Evolutionary conservation across 2,888 invertebrate species (phyloP), one percentile per base, ranked within the genome.

Genomic region (Apodemia zela): DNA sequence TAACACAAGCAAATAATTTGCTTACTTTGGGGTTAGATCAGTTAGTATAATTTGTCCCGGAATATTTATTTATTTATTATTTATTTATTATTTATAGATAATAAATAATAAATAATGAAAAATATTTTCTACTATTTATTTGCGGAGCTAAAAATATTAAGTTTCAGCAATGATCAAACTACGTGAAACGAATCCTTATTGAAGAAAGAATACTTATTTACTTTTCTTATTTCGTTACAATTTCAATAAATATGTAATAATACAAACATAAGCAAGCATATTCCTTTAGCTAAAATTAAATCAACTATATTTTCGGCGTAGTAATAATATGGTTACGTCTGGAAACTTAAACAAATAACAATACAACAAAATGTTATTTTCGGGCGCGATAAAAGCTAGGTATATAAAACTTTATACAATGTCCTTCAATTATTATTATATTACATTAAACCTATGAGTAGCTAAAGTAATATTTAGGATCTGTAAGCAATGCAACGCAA

Each of bases 261-360:
- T 51, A 51, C 21, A 51, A 51, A 51, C 21, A 51, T 13, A 51
- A 51, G 51, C 11, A 51, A 51, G 18, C 51, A 11, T 18, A 51
- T 11, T 18, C n/a, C 17, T 47, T 51, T 21, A 21, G 11, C 2
- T 11, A 10, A 51, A 21, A 51, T 10, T 18, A 21, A 5, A 21
- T 51, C 18, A 51, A 25, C 11, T 21, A 13, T 54, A 54, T 25
- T 13, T 54, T 18, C 13, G 11, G 4, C 2, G 13, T 42, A 51
- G 10, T 49, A 18, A 49, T 25, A 49, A 21, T 25, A 21, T 21
- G 51, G 6, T 13, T 54, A 21, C 13, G 21, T 25, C 13, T 5
- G 54, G 5, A 25, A 54, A 54, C 54, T 25, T 54, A 25, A 25
- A 25, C 54, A 25, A 5, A 54, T 61, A 25, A 25, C 42, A 45